These are phyloP conservation scores for Hirtodrosophila cameraria DNA, from an alignment of 2,888 invertebrate genomes.

Conservation along the genomic window DNA sequence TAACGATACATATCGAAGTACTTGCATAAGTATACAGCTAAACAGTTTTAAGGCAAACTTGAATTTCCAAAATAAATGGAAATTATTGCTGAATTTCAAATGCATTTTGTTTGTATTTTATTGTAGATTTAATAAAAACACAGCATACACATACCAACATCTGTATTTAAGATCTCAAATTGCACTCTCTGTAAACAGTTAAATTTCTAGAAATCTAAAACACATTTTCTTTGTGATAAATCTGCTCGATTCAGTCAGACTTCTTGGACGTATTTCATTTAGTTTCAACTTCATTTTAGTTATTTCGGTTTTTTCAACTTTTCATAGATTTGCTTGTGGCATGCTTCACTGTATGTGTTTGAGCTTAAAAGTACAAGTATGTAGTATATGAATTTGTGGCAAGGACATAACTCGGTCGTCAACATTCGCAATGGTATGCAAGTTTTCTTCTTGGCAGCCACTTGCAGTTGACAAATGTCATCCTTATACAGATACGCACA, in stretches of 20 bases:
- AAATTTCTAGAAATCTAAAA: no score
- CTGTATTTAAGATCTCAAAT: no score
- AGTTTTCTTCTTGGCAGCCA: conserved; percentile 63
- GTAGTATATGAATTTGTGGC: conserved; percentile 54
- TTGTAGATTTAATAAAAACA: background rate
- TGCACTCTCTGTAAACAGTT: no score
- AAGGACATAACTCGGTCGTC: conserved; percentile 75
- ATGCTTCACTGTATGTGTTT: conserved; percentile 32
- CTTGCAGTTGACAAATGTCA: conserved; percentile 74
- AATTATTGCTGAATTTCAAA: background rate
- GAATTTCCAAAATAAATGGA: no score
- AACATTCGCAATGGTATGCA: conserved; percentile 55
- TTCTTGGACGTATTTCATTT: no score
- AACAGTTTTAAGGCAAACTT: background rate
- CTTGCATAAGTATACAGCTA: conserved; percentile 5
- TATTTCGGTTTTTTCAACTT: background rate
- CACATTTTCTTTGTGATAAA: no score
- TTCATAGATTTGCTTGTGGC: background rate
- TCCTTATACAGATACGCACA: conserved; percentile 54
- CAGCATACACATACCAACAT: no score
- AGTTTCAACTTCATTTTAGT: no score
- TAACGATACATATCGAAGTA: conserved; percentile 11
- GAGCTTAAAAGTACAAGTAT: conserved; percentile 5
- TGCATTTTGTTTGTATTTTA: no score
- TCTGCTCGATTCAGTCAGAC: no score